Base-by-base conservation (phyloP, 2,113 vertebrate species). In the Myodes glareolus region DNA sequence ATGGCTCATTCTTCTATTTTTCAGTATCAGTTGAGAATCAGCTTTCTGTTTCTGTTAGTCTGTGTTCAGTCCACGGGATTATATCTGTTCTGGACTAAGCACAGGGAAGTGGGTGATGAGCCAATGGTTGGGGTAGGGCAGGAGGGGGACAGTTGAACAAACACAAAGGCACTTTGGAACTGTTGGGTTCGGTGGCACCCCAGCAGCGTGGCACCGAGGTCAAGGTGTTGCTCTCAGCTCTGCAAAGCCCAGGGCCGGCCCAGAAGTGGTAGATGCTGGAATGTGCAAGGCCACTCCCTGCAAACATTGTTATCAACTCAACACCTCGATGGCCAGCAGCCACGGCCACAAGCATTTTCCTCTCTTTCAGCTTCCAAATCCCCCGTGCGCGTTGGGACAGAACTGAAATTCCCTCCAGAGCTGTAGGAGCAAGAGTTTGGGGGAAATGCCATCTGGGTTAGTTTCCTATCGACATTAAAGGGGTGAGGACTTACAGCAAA, bases 321-420 rank as follows among this genome's bases (percentile, higher is more conserved):
- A 16, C 33, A n/a, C 45, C 72, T 88, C 86, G 52, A 68, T 90
- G 90, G 67, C 72, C 8, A 47, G 27, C n/a, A 91, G 42, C 13
- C 77, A 72, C 10, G 68, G 72, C 82, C 61, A 45, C 33, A 72
- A 58, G 17, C 14, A 70, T 93, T 78, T 91, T 8, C 31, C 92
- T 95, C 7, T 70, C 70, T 75, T 80, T 36, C 88, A 86, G 36
- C 76, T 97, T 96, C 39, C 47, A 90, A 45, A 73, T 88, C 52
- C 78, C 10, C 11, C 72, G 19, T 92, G 45, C 0, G 12, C 68
- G 12, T 92, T 73, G 82, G 5, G 27, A 67, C 21, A 73, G 61
- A 92, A 50, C 6, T 93, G 87, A 67, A 88, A 82, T 33, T 85
- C 23, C 7, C 7, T 65, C 16, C 45, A 81, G 55, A 76, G 10